Evolutionary conservation across 2,113 vertebrate genomes (phyloP).

Genomic region (Alaudala cheleensis): DNA sequence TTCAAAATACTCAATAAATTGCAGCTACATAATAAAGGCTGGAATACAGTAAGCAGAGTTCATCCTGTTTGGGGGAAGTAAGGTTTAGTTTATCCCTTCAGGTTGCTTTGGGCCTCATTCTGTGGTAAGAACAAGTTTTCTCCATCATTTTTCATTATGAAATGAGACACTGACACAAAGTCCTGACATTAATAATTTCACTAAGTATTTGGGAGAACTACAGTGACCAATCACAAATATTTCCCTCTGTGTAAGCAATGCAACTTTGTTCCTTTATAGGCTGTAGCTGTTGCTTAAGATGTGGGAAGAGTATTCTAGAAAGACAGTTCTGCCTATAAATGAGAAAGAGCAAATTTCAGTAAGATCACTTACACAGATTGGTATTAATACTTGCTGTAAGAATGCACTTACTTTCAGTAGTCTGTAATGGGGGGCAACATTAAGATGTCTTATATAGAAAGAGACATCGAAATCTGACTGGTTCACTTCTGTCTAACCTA

Average conservation of each 20-base stretch:
- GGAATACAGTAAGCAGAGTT: neutral
- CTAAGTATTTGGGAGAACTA: neutral
- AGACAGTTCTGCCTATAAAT: neutral
- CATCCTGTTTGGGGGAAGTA: neutral
- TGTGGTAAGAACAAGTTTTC: neutral
- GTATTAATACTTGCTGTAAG: neutral
- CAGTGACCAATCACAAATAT: neutral
- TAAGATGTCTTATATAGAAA: neutral
- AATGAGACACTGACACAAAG: neutral
- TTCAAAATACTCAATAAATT: neutral
- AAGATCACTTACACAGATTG: neutral
- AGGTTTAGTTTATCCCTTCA: neutral
- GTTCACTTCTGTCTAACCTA: neutral
- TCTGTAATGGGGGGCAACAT: neutral
- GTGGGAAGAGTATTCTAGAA: neutral
- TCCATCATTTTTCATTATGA: neutral
- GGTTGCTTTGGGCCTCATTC: neutral
- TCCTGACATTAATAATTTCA: neutral
- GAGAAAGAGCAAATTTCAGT: neutral
- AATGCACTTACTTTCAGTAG: neutral
- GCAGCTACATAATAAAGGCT: neutral
- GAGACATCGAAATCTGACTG: neutral
- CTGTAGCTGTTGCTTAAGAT: neutral
- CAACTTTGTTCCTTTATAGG: neutral
- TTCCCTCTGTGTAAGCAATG: neutral